A percentile compares a stretch with the other conserved stretches of the same genome.
Conservation (phyloP, 2,888 invertebrate genomes). For the Barypeithes pellucidus region DNA sequence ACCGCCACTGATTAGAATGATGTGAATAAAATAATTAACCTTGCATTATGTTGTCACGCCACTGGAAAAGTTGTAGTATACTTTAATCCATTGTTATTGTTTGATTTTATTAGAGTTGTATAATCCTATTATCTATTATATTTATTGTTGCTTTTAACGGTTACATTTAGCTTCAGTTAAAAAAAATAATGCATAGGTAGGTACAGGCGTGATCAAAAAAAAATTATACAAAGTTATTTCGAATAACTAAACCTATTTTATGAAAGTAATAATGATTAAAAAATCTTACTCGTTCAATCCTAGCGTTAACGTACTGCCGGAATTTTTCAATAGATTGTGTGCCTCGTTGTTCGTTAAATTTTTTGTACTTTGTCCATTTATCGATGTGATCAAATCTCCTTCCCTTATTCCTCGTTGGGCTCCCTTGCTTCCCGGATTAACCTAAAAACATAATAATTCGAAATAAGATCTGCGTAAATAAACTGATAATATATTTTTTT, state of each 20-base stretch:
- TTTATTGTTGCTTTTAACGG: constrained; percentile 31
- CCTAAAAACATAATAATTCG: constrained; percentile 78
- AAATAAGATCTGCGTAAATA: too few relatives aligned
- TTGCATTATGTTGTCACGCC: constrained; percentile 9
- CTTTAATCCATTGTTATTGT: constrained; percentile 26
- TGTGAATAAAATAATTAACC: too few relatives aligned
- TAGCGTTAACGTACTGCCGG: constrained; percentile 79
- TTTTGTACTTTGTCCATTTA: constrained; percentile 81
- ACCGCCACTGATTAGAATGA: too few relatives aligned
- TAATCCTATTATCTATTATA: constrained; percentile 34
- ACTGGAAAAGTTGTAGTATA: constrained; percentile 10
- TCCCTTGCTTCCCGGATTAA: constrained; percentile 91
- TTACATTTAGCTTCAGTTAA: neutral
- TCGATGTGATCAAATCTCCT: constrained; percentile 86
- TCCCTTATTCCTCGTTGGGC: constrained; percentile 85
- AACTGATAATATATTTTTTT: too few relatives aligned
- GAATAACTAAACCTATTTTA: neutral
- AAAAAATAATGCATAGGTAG: neutral
- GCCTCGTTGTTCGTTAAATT: constrained; percentile 82
- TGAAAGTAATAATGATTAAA: neutral
- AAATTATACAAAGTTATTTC: too few relatives aligned
- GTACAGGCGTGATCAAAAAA: too few relatives aligned
- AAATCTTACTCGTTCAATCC: constrained; percentile 82
- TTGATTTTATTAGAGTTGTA: constrained; percentile 33
- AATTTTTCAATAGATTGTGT: constrained; percentile 81